Evolutionary conservation across 92 coral and sea anemone species (phyloP), one percentile per base, ranked within the genome.

Genomic region (Palythoa grandis): DNA sequence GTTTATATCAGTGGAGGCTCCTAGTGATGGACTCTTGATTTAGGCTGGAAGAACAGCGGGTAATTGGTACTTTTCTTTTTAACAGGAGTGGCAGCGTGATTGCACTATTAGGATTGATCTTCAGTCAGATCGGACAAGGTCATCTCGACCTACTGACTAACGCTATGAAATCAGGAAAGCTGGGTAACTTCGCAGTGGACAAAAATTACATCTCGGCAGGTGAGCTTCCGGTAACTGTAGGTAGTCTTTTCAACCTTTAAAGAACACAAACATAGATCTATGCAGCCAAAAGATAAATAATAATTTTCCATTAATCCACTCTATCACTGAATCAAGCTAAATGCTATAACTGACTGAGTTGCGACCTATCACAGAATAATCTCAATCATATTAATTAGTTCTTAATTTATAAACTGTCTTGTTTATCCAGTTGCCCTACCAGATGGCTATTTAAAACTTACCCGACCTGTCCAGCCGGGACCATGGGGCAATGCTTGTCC

Each of bases 21-120:
- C 50, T 4, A 43, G 9, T 8, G 50, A 43, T 43, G 50, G 50
- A 8, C 6, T 43, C 50, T 8, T 43, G 6, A 5, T 43, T 43
- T 43, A 1, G 6, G 50, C 50, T 8, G 50, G 50, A 43, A 43
- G 50, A 43, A 5, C 50, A 3, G 9, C 50, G 9, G 50, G 50
- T n/a, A 0, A 11, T 11, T n/a, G 17, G 5, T 67, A 20, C n/a
- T 11, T 29, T 11, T 29, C 9, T 69, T 25, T 12, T 11, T 37
- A n/a, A 29, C 74, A 94, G 98, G 50, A 94, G 91, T 52, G 98
- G 98, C 38, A 94, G 98, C 52, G 92, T 94, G 3, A 92, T 94
- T 23, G 93, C 95, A 7, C 88, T 92, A 15, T 63, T 94, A 70
- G 98, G 98, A 0, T 52, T 94, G 22, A 93, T 94, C 48, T 94